phyloP scores from a whole-genome alignment of 2,888 invertebrate genomes.

The Polyommatus icarus region DNA sequence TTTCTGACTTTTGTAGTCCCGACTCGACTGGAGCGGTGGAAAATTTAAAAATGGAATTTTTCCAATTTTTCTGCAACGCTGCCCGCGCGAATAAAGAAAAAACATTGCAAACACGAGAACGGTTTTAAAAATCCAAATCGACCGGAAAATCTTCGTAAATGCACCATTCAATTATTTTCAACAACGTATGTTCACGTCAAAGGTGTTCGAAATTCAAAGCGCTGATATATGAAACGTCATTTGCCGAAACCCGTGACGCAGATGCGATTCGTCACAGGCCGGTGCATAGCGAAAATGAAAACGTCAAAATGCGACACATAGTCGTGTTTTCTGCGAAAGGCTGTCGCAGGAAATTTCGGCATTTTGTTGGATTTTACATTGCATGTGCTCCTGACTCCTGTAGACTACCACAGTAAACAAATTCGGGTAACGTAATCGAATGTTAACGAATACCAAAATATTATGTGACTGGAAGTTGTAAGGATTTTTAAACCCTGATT shows the following conservation, averaged over 20 bases:
- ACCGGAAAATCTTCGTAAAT: constrained; percentile 28
- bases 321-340: constrained; percentile 31
- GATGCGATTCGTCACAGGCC: constrained; percentile 50
- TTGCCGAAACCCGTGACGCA: constrained; percentile 36
- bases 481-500: no score
- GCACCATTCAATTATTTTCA: constrained; percentile 30
- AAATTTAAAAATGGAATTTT: constrained; percentile 7
- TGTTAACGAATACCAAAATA: no score
- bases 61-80: constrained; percentile 14
- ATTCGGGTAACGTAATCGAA: neutral
- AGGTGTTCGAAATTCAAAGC: constrained; percentile 33
- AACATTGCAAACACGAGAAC: constrained; percentile 10
- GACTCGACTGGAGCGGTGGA: neutral
- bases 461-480: no score
- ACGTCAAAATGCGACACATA: constrained; percentile 45
- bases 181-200: constrained; percentile 32
- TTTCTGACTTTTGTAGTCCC: neutral
- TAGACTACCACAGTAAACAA: neutral
- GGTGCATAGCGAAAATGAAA: constrained; percentile 49
- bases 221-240: constrained; percentile 35
- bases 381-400: neutral
- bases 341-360: constrained; percentile 13
- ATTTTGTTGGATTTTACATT: constrained; percentile 17
- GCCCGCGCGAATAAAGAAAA: constrained; percentile 10
- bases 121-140: constrained; percentile 25